A percentile compares a stretch with the other conserved stretches of the same genome.
Conservation (phyloP, 2,797 vertebrate genomes). For the Coranthus polyacanthus region DNA sequence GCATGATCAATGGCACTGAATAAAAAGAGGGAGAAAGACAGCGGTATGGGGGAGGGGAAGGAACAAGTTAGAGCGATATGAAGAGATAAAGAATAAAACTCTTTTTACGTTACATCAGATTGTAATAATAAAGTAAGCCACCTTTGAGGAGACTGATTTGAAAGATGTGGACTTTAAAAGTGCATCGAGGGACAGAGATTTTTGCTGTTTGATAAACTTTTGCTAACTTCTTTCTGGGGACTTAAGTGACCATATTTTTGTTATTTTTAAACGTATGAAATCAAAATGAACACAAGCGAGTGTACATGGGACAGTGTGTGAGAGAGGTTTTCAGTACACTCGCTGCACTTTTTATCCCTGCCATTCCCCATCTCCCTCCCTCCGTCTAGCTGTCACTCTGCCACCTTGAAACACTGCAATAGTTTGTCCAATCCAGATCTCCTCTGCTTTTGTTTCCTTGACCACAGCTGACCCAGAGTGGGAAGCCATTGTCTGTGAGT, state of each 20-base stretch:
- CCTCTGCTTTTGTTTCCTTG: constrained; percentile 73
- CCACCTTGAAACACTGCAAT: constrained; percentile 53
- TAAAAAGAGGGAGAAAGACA: constrained; percentile 74
- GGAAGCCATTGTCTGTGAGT: constrained; percentile 65
- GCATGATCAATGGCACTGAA: constrained; percentile 95
- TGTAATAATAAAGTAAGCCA: background rate
- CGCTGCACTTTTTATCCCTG: constrained; percentile 32
- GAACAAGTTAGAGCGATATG: constrained; percentile 62
- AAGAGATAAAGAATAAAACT: constrained; percentile 38
- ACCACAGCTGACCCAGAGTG: constrained; percentile 74
- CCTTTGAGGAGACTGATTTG: constrained; percentile 2
- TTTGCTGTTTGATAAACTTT: constrained; percentile 32
- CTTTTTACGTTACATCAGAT: constrained; percentile 13
- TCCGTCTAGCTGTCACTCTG: constrained; percentile 58
- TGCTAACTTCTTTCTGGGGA: constrained; percentile 15
- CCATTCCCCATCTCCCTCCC: constrained; percentile 29
- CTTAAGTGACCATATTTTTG: constrained; percentile 32
- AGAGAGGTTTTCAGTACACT: constrained; percentile 30
- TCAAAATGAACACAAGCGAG: constrained; percentile 5
- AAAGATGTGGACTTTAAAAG: background rate
- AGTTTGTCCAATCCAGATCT: constrained; percentile 64
- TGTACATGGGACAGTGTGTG: constrained; percentile 15
- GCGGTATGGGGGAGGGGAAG: constrained; percentile 63
- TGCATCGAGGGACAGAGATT: background rate
- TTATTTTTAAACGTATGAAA: constrained; percentile 20